Base-by-base conservation (phyloP, 2,888 invertebrate species). In the Ethmia dodecea region DNA sequence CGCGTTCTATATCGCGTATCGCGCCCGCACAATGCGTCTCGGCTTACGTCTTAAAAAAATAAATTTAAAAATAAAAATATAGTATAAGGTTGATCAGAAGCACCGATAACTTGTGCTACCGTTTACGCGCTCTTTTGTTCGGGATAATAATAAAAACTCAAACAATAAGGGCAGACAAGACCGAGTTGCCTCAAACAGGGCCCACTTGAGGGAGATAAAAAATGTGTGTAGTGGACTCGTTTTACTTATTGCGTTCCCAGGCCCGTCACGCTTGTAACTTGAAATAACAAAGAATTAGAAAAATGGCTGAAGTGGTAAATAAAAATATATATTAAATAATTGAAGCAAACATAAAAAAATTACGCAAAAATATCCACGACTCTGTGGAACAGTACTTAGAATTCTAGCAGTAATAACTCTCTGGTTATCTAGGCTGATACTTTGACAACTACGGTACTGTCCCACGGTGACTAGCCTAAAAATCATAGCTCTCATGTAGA, bases 71-170 rank as follows among this genome's bases (percentile, higher is more conserved):
- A 35, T 33, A n/a, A n/a, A 35, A 44, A 43, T 44, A 49, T 43
- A 60, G 68, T 73, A 71, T 72, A 75, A 78, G 76, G 71, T 77
- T 75, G 86, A 84, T 86, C 81, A 80, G 63, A 78, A 54, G 72
- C 59, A 61, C 79, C 79, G 84, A 86, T 86, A 83, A 64, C 52
- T 60, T 60, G 55, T 53, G 81, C 84, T 84, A 84, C 86, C 86
- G 86, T 76, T 83, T 86, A 84, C 81, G 74, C 78, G 64, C 51
- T 64, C 69, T 77, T 26, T 84, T 84, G 86, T 84, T 71, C 69
- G 59, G 48, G 49, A 63, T 63, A 63, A 75, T 74, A 76, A 79
- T 78, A 83, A 81, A 77, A 81, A 75, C 70, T 63, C 78, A 75
- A 69, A 86, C 84, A 84, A 83, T 76, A 60, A 58, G 52, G 59